A percentile compares a stretch with the other conserved stretches of the same genome.
phyloP scores from a whole-genome alignment of 2,797 vertebrate species.

The Syngnathus rostellatus region DNA sequence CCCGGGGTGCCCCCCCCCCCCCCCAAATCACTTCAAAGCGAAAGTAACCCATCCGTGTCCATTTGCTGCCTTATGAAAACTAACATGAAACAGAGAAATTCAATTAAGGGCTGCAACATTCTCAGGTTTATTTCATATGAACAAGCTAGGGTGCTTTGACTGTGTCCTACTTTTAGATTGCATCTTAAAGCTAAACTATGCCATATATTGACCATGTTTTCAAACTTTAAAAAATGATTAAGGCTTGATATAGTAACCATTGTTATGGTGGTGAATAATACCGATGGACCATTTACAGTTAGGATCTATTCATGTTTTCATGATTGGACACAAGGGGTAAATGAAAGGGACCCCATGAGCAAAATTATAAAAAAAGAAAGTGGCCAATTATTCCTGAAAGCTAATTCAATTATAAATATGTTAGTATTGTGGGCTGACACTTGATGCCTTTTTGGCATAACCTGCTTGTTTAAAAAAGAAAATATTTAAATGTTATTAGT shows the following conservation, averaged over 20 bases:
- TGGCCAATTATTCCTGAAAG: constrained; percentile 27
- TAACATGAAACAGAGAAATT: background rate
- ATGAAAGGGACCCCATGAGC: too few species aligned
- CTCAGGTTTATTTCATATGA: background rate
- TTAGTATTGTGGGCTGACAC: too few species aligned
- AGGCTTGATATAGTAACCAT: too few species aligned
- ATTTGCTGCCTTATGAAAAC: constrained; percentile 46
- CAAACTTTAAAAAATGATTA: background rate
- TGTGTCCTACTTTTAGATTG: background rate
- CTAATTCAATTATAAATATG: constrained; percentile 6
- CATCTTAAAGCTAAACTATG: background rate
- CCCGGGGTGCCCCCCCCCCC: too few species aligned
- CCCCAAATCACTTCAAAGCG: constrained; percentile 25
- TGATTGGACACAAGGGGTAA: too few species aligned
- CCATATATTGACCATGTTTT: background rate
- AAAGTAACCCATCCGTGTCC: constrained; percentile 40
- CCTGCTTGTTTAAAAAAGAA: background rate
- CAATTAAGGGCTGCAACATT: background rate
- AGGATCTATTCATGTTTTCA: constrained; percentile 3
- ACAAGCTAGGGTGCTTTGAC: background rate
- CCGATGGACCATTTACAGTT: constrained; percentile 2
- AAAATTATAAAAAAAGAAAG: constrained; percentile 6
- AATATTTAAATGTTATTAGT: background rate
- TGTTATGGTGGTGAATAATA: background rate
- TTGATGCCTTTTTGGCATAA: too few species aligned